Conservation (phyloP, 1,140 invertebrate species). For the Asbolus verrucosus region DNA sequence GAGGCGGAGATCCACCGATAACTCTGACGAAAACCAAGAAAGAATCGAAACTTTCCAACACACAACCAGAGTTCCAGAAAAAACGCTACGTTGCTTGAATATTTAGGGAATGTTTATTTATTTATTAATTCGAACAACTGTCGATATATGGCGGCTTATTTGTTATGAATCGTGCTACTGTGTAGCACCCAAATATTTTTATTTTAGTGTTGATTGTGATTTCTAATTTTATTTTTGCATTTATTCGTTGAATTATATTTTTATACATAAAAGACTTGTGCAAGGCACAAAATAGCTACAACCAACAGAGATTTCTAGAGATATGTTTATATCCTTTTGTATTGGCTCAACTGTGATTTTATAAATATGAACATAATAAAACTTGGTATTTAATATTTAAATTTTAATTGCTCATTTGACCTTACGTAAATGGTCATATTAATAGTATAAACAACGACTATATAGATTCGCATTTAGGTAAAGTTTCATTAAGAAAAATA, state of each 20-base stretch:
- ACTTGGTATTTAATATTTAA: slow-evolving; percentile 11
- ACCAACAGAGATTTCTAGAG: slow-evolving; percentile 5
- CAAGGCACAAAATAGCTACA: neutral
- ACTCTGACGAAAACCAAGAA: slow-evolving; percentile 64
- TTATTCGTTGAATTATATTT: slow-evolving; percentile 12
- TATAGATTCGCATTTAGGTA: neutral
- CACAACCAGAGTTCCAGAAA: slow-evolving; percentile 75
- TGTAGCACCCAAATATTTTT: slow-evolving; percentile 19
- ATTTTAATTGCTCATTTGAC: slow-evolving; percentile 15
- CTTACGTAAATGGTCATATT: slow-evolving; percentile 3
- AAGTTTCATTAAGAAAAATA: neutral
- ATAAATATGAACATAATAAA: slow-evolving; percentile 31
- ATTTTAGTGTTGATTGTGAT: slow-evolving; percentile 23
- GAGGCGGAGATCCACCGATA: slow-evolving; percentile 60
- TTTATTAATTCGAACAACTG: slow-evolving; percentile 22
- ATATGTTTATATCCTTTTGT: slow-evolving; percentile 33
- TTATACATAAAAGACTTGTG: slow-evolving; percentile 13
- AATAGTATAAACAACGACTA: neutral
- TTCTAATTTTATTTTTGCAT: slow-evolving; percentile 20
- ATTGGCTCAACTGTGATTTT: slow-evolving; percentile 42
- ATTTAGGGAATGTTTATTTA: slow-evolving; percentile 67
- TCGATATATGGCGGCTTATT: neutral
- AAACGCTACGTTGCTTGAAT: slow-evolving; percentile 81
- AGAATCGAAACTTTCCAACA: slow-evolving; percentile 73
- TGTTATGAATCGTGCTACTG: slow-evolving; percentile 13